Evolutionary conservation across 2,113 vertebrate species (phyloP), one percentile per base, ranked within the genome.

Genomic region (Sprattus sprattus): DNA sequence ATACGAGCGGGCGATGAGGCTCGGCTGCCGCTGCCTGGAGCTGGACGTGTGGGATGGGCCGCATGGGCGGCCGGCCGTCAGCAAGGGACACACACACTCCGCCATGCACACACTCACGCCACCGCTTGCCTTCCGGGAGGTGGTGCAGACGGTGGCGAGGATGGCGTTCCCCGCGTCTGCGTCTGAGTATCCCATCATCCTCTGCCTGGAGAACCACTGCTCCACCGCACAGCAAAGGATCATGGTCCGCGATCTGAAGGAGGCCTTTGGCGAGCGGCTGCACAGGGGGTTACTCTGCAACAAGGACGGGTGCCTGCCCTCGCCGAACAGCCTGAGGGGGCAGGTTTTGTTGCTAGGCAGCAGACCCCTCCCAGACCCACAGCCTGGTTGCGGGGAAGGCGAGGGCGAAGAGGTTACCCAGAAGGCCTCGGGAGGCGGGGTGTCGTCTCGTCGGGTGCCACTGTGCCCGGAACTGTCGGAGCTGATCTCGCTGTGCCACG

Each of bases 121-220:
- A 0, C 96, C 97, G 52, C 96, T 98, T 57, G 93, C 95, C 87
- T 96, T 98, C 90, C 95, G 93, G 57, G 96, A 95, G 0, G 97
- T 98, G 83, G 93, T 99, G 71, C 97, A 98, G 52, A 96, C 96
- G 18, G 97, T 99, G 80, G 97, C 95, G 90, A 96, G 93, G 88
- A 98, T 97, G 46, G 97, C 97, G 0, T 99, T 99, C 88, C 95
- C 39, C 39, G 39, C 39, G 39, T 39, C 39, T 95, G 82, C 97
- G 13, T 98, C 98, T 0, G 97, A 97, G 46, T 99, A 97, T 85
- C 97, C 98, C 1, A 94, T 99, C 78, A 97, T 99, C 89, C 87
- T 99, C 22, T 98, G 97, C 87, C 88, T 99, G 85, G 98, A 99
- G 93, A 99, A 99, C 88, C 97, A 99, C 88, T 99, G 98, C 89